These are phyloP conservation scores for Cheilosia vernalis DNA, from an alignment of 2,888 invertebrate species.

Conservation along the genomic window DNA sequence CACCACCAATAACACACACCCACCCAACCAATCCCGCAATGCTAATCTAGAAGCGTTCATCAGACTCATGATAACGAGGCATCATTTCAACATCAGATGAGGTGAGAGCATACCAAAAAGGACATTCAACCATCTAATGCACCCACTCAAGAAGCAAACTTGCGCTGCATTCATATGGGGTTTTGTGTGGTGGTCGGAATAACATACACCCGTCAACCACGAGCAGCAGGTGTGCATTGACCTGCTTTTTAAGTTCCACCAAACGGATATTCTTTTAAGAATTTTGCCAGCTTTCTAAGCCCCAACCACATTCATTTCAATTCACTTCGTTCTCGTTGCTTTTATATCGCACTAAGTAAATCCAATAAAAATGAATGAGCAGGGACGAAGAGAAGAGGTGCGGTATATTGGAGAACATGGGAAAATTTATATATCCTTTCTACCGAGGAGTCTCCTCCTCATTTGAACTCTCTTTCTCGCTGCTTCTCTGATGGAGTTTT, in stretches of 20 bases:
- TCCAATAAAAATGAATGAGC: conserved; percentile 73
- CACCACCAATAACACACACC: neutral
- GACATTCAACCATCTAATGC: conserved; percentile 69
- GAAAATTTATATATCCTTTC: conserved; percentile 5
- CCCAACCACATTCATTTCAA: conserved; percentile 69
- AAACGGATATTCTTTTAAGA: conserved; percentile 69
- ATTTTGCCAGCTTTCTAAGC: conserved; percentile 54
- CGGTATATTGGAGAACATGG: conserved; percentile 9
- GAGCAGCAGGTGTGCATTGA: conserved; percentile 74
- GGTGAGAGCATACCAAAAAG: conserved; percentile 55
- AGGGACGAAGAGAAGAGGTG: conserved; percentile 12
- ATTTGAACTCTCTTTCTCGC: neutral
- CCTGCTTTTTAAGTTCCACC: conserved; percentile 54
- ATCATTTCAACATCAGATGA: conserved; percentile 54
- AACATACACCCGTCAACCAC: conserved; percentile 13
- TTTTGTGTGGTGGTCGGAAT: conserved; percentile 41
- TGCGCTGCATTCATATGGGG: conserved; percentile 55
- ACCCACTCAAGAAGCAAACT: conserved; percentile 62
- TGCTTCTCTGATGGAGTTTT: neutral
- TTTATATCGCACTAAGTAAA: conserved; percentile 74
- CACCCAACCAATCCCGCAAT: conserved; percentile 7
- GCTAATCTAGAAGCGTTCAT: conserved; percentile 48
- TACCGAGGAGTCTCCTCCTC: neutral
- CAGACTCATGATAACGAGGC: conserved; percentile 60
- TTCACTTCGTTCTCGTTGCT: conserved; percentile 64